Conservation (phyloP, 2,888 invertebrate species). For the Microplitis deprimator region DNA sequence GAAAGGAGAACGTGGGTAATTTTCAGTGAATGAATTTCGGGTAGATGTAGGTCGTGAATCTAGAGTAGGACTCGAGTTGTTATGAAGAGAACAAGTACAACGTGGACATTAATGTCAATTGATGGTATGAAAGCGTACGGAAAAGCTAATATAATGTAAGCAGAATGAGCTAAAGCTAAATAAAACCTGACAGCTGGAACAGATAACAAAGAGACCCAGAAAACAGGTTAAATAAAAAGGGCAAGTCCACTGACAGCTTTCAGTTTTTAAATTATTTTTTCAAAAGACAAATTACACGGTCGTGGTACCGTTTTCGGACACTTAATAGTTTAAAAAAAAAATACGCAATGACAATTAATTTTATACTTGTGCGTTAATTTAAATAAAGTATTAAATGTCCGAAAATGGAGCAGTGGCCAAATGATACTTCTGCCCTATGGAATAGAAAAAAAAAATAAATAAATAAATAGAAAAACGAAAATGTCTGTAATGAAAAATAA, state of each 20-base stretch:
- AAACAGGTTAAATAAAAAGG: slow-evolving; percentile 1
- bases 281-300: no score
- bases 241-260: neutral
- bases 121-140: slow-evolving; percentile 43
- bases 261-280: neutral
- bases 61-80: slow-evolving; percentile 24
- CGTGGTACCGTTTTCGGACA: no score
- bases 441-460: neutral
- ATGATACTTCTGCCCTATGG: no score
- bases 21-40: slow-evolving; percentile 26
- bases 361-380: no score
- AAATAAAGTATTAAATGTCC: no score
- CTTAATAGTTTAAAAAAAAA: no score
- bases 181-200: slow-evolving; percentile 41
- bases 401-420: no score
- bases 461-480: neutral
- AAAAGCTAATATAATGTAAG: slow-evolving; percentile 41
- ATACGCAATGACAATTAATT: no score
- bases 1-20: slow-evolving; percentile 5
- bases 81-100: slow-evolving; percentile 35
- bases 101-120: slow-evolving; percentile 49
- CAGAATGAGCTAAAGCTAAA: slow-evolving; percentile 21
- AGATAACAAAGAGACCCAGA: slow-evolving; percentile 27
- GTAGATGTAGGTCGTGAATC: slow-evolving; percentile 31
- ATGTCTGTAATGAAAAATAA: slow-evolving; percentile 14